These are phyloP conservation scores for Podotricha telesiphe DNA, from an alignment of 2,888 invertebrate species.

Conservation along the genomic window DNA sequence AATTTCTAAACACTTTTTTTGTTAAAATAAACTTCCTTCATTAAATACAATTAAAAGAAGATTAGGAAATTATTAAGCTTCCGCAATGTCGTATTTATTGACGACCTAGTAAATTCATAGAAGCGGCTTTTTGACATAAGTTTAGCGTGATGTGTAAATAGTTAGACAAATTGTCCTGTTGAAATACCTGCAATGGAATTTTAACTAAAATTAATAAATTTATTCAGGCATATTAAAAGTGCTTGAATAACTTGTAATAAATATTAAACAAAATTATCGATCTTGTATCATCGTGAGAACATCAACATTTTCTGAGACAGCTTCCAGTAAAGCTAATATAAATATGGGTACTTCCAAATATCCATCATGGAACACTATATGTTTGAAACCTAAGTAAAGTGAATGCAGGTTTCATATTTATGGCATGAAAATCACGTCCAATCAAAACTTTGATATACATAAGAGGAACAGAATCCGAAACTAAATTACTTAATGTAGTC, in stretches of 20 bases:
- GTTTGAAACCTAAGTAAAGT: neutral
- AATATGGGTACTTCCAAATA: conserved; percentile 2
- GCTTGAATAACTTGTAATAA: too few relatives aligned
- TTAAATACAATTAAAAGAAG: too few relatives aligned
- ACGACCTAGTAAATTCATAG: neutral
- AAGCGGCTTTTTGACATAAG: too few relatives aligned
- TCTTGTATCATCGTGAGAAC: neutral
- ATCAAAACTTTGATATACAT: conserved; percentile 5
- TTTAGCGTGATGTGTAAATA: too few relatives aligned
- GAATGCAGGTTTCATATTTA: conserved; percentile 12
- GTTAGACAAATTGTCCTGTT: too few relatives aligned
- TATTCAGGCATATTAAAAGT: too few relatives aligned
- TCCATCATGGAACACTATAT: neutral
- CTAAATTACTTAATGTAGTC: conserved; percentile 24
- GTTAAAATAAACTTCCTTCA: too few relatives aligned
- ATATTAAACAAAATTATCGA: too few relatives aligned
- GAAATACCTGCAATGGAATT: too few relatives aligned
- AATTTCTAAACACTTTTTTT: too few relatives aligned
- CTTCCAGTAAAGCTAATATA: neutral
- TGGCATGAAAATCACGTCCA: conserved; percentile 7
- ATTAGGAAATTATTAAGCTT: neutral
- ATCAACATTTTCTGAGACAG: neutral
- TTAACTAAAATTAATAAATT: too few relatives aligned
- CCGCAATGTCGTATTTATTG: neutral
- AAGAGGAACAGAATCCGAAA: neutral